Evolutionary conservation across 2,888 invertebrate species (phyloP).

Genomic region (Lamellibrachia satsuma): DNA sequence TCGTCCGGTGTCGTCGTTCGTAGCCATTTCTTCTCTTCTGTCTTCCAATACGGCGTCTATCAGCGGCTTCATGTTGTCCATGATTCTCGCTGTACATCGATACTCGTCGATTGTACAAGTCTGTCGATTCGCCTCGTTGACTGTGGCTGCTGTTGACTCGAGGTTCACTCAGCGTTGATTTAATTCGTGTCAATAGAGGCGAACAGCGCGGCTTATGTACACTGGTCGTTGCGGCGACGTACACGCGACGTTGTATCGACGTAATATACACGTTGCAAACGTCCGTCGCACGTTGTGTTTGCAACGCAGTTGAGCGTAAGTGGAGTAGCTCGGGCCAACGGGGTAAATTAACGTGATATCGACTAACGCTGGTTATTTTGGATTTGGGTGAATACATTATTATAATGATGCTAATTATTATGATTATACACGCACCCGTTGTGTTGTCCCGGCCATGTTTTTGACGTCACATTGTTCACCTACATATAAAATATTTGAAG

Average conservation of each 20-base stretch:
- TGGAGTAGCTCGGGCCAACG: neutral
- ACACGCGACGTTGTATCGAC: neutral
- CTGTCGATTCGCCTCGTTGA: neutral
- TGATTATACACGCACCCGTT: too few relatives aligned
- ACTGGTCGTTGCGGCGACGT: neutral
- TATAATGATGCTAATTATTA: too few relatives aligned
- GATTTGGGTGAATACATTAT: too few relatives aligned
- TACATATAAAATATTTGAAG: too few relatives aligned
- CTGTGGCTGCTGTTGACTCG: neutral
- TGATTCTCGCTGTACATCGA: neutral
- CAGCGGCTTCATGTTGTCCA: neutral
- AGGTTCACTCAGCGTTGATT: neutral
- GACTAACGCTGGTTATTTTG: too few relatives aligned
- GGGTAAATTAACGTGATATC: neutral
- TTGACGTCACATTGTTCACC: too few relatives aligned
- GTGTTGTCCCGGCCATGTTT: too few relatives aligned
- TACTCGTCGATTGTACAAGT: neutral
- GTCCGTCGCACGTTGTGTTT: neutral
- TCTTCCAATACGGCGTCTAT: neutral
- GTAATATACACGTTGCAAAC: neutral
- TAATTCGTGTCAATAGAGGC: neutral
- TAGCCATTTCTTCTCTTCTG: neutral
- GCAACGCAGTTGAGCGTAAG: neutral
- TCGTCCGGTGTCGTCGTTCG: neutral
- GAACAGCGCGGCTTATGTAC: neutral